Base-by-base conservation (phyloP, 2,113 vertebrate genomes). In the Myotis lucifugus region DNA sequence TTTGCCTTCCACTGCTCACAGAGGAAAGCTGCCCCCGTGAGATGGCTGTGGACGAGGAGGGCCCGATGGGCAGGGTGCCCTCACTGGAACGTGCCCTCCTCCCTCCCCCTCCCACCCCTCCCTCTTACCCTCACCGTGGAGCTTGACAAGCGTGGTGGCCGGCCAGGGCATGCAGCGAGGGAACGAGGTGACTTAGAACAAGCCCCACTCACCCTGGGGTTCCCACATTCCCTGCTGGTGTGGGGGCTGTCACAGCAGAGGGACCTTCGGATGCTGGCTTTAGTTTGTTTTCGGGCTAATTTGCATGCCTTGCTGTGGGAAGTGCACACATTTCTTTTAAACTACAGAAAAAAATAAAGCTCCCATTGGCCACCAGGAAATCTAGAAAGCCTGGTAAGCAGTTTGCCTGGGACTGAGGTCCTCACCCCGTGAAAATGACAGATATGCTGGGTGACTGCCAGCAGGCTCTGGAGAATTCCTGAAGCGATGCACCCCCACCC, bases 101-200 rank as follows among this genome's bases (percentile, higher is more conserved):
- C 8, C 12, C 3, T 18, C 4, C 4, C 15, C 8, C 19, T 67
- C 19, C 1, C 4, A 6, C 5, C 2, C 13, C 3, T 10, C 1
- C 11, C 9, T 2, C 18, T 54, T 27, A 0, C 8, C 5, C 0
- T 15, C 61, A 10, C 64, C 1, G 32, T 6, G 32, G 73, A 74
- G 15, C n/a, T 19, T 29, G 17, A 32, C 2, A 21, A 29, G 27
- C 27, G 5, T 13, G 29, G 61, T 32, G 29, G 61, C 25, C 23
- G 25, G 25, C 13, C 29, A 32, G 84, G 1, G 3, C 7, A 2
- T 17, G 13, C 3, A 1, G 3, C 6, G 0, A 27, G 32, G 19
- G 8, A 42, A 18, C 34, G 8, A 46, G 25, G 32, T 52, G 77
- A 23, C 54, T 50, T 14, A 61, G 74, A 64, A 15, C 1, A 37